Evolutionary conservation across 1,140 invertebrate species (phyloP).

Genomic region (Drosophila ficusphila): DNA sequence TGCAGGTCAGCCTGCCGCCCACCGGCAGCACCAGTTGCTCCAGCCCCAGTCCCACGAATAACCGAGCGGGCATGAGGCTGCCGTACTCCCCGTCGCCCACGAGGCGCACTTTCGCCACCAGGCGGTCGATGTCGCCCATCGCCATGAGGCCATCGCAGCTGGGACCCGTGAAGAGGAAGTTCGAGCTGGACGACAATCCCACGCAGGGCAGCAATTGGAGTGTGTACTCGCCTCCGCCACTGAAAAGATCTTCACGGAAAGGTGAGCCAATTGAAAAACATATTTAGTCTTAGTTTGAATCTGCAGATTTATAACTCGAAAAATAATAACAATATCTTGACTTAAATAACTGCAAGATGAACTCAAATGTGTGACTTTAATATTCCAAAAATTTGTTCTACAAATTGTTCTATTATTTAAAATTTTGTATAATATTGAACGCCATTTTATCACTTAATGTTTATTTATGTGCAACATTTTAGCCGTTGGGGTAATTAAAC

Average conservation of each 20-base stretch:
- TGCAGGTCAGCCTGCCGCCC: conserved; percentile 77
- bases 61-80: conserved; percentile 82
- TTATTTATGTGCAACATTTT: too few relatives aligned
- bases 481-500: neutral
- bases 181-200: conserved; percentile 88
- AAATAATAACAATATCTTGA: too few relatives aligned
- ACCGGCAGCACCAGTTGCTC: conserved; percentile 65
- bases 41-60: conserved; percentile 78
- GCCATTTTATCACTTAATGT: too few relatives aligned
- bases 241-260: conserved; percentile 83
- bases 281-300: too few relatives aligned
- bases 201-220: conserved; percentile 73
- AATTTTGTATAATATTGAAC: too few relatives aligned
- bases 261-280: conserved; percentile 45
- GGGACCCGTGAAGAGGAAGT: conserved; percentile 91
- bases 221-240: conserved; percentile 77
- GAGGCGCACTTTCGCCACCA: conserved; percentile 90
- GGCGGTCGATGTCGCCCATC: conserved; percentile 93
- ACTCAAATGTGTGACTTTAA: too few relatives aligned
- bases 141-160: conserved; percentile 90
- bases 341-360: too few relatives aligned
- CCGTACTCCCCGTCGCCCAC: conserved; percentile 92
- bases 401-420: too few relatives aligned
- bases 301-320: too few relatives aligned
- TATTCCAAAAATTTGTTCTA: too few relatives aligned